Conservation (phyloP, 2,888 invertebrate species). For the Caenorhabditis uteleia region DNA sequence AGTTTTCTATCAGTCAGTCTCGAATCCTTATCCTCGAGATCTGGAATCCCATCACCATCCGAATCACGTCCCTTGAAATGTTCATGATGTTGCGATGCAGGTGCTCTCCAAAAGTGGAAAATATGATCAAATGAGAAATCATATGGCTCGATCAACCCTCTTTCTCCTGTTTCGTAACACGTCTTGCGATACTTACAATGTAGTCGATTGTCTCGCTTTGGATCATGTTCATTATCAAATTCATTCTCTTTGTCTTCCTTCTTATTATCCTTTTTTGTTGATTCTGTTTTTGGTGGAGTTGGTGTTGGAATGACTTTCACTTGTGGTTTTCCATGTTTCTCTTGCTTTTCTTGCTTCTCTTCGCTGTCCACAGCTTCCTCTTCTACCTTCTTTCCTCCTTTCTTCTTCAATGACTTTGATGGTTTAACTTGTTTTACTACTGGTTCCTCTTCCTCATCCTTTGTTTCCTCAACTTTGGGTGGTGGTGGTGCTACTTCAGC, state of each 20-base stretch:
- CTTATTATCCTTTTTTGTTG: not conserved
- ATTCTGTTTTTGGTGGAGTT: too few relatives aligned
- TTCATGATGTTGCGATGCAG: constrained; percentile 26
- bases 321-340: constrained; percentile 40
- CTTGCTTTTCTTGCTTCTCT: constrained; percentile 64
- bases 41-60: constrained; percentile 38
- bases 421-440: constrained; percentile 1
- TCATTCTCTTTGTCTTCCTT: constrained; percentile 21
- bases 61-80: constrained; percentile 22
- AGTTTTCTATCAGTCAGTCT: constrained; percentile 47
- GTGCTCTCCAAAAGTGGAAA: constrained; percentile 29
- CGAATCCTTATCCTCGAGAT: constrained; percentile 34
- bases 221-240: constrained; percentile 34
- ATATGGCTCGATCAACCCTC: constrained; percentile 36
- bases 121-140: constrained; percentile 29
- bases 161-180: constrained; percentile 62
- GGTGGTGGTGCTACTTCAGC: constrained; percentile 4
- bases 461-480: not conserved
- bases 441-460: not conserved
- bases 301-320: constrained; percentile 1
- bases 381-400: constrained; percentile 13
- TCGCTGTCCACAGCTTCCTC: too few relatives aligned
- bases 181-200: constrained; percentile 60
- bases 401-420: constrained; percentile 9
- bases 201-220: constrained; percentile 47